phyloP scores from a whole-genome alignment of 2,113 vertebrate genomes.

The Salvator merianae region DNA sequence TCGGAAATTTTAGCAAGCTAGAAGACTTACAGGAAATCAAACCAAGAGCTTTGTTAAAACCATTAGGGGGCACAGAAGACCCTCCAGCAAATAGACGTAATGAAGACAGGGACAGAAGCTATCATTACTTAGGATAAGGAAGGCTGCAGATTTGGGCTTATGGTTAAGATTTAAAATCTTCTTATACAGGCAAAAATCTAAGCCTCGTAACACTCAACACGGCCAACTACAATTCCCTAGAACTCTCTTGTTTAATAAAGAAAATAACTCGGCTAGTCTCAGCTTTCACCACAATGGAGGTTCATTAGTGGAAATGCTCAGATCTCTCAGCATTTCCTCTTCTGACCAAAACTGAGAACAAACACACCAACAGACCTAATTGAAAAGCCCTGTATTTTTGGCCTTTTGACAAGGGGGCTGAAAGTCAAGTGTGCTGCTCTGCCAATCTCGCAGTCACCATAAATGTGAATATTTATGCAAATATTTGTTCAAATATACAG shows the following conservation, averaged over 20 bases:
- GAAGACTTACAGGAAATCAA: too few species aligned
- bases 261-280: not conserved
- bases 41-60: too few species aligned
- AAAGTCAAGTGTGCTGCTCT: not conserved
- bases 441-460: not conserved
- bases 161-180: too few species aligned
- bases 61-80: not conserved
- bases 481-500: too few species aligned
- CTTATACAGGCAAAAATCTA: not conserved
- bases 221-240: not conserved
- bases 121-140: too few species aligned
- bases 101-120: not conserved
- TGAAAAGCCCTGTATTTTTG: not conserved
- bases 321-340: constrained; percentile 7
- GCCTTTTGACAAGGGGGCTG: not conserved
- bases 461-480: too few species aligned
- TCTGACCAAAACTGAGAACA: constrained; percentile 2
- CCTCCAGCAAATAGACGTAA: not conserved
- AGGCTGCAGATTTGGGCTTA: not conserved
- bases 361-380: not conserved
- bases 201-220: not conserved
- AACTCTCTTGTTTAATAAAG: not conserved
- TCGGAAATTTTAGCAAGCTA: not conserved
- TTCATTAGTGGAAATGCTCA: not conserved
- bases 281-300: not conserved